phyloP scores from a whole-genome alignment of 2,888 invertebrate genomes.

The Heliconius aoede region DNA sequence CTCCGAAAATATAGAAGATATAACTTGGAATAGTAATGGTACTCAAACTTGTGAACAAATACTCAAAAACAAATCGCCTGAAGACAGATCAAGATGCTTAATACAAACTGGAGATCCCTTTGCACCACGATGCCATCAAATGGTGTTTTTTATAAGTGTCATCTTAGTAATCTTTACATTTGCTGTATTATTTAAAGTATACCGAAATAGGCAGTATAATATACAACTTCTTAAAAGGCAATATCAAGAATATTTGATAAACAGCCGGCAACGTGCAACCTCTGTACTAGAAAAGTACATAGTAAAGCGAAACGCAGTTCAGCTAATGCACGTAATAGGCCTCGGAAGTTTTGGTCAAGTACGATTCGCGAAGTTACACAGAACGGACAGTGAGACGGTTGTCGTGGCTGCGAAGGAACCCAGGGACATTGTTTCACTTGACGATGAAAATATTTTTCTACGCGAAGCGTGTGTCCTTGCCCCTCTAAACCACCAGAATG shows the following conservation, averaged over 20 bases:
- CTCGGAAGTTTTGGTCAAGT: slow-evolving; percentile 66
- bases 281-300: slow-evolving; percentile 51
- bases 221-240: slow-evolving; percentile 46
- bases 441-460: slow-evolving; percentile 88
- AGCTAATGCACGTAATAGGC: slow-evolving; percentile 60
- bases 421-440: slow-evolving; percentile 89
- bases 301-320: slow-evolving; percentile 54
- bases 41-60: slow-evolving; percentile 14
- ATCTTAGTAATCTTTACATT: slow-evolving; percentile 81
- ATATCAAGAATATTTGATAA: slow-evolving; percentile 48
- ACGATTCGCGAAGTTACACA: slow-evolving; percentile 57
- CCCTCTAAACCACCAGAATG: slow-evolving; percentile 91
- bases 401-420: slow-evolving; percentile 93
- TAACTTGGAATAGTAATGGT: background rate
- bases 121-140: slow-evolving; percentile 84
- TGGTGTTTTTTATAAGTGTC: slow-evolving; percentile 81
- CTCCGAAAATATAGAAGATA: slow-evolving; percentile 16
- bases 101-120: slow-evolving; percentile 66
- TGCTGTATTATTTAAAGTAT: slow-evolving; percentile 53
- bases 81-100: slow-evolving; percentile 36
- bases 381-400: slow-evolving; percentile 60
- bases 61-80: slow-evolving; percentile 11
- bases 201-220: slow-evolving; percentile 79
- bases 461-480: slow-evolving; percentile 96
- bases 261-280: slow-evolving; percentile 46